Evolutionary conservation across 2,113 vertebrate species (phyloP).

Genomic region (Chelonoidis abingdonii): DNA sequence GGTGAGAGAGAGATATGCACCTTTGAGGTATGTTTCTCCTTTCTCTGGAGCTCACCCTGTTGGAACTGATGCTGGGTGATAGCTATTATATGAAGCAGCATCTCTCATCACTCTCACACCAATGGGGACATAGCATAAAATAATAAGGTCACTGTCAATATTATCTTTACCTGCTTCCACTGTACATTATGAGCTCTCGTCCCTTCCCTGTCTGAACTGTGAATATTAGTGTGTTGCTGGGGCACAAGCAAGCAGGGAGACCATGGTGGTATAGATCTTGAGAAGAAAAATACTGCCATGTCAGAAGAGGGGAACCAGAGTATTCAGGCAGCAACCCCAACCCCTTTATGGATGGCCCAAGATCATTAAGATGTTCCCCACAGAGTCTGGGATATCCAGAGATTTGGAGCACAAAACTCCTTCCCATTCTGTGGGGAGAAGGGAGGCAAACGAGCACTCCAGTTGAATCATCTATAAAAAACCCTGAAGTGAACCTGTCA

Average conservation of each 20-base stretch:
- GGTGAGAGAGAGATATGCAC: background rate
- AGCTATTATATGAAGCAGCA: background rate
- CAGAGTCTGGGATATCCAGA: background rate
- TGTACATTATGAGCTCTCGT: background rate
- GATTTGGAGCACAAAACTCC: background rate
- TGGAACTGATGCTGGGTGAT: fast-evolving
- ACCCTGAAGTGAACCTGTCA: background rate
- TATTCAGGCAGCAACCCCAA: background rate
- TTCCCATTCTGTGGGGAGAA: background rate
- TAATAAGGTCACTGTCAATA: background rate
- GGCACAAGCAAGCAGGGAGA: background rate
- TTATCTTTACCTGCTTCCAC: background rate
- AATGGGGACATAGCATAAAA: background rate
- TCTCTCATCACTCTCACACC: background rate
- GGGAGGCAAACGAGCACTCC: background rate
- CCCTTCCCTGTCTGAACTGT: background rate
- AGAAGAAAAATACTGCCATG: fast-evolving
- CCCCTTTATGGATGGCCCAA: background rate
- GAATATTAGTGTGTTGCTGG: background rate
- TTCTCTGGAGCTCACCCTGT: background rate
- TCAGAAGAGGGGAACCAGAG: background rate
- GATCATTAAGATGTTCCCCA: background rate
- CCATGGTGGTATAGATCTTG: background rate
- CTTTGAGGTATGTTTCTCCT: background rate
- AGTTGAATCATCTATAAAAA: background rate